Conservation (phyloP, 2,113 vertebrate genomes). For the Zosterops hypoxanthus region DNA sequence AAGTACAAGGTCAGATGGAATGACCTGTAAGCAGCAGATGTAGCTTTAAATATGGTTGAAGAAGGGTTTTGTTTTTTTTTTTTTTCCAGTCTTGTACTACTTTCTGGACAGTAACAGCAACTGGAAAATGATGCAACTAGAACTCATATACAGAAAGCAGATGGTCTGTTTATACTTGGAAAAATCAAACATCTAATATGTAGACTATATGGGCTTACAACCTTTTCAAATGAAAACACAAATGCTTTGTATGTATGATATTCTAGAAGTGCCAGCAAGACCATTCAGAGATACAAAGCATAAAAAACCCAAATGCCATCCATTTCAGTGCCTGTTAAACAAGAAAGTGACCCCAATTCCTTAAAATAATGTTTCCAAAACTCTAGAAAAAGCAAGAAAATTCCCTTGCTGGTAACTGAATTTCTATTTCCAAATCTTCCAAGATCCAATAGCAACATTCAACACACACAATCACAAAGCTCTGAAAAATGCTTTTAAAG, state of each 20-base stretch:
- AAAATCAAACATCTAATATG: background rate
- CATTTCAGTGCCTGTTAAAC: background rate
- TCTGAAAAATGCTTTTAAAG: conserved; percentile 43
- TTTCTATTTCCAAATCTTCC: conserved; percentile 29
- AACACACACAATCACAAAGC: conserved; percentile 8
- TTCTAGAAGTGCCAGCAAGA: background rate
- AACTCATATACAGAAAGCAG: background rate
- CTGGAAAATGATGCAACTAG: background rate
- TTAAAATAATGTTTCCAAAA: conserved; percentile 23
- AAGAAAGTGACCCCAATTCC: conserved; percentile 1
- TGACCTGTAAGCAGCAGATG: background rate
- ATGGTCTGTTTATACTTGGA: background rate
- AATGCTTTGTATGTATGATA: background rate
- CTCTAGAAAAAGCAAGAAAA: background rate
- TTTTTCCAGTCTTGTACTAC: background rate
- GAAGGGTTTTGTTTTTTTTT: too few species aligned
- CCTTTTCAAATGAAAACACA: conserved; percentile 24
- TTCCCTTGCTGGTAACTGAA: conserved; percentile 12
- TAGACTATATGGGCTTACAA: background rate
- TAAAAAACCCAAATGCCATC: background rate
- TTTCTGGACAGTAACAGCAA: background rate
- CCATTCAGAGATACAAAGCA: background rate
- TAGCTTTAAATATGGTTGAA: background rate
- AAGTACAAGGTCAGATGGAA: background rate
- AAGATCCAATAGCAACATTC: conserved; percentile 42